Evolutionary conservation across 2,888 invertebrate genomes (phyloP), one percentile per base, ranked within the genome.

Genomic region (Chloromyia formosa): DNA sequence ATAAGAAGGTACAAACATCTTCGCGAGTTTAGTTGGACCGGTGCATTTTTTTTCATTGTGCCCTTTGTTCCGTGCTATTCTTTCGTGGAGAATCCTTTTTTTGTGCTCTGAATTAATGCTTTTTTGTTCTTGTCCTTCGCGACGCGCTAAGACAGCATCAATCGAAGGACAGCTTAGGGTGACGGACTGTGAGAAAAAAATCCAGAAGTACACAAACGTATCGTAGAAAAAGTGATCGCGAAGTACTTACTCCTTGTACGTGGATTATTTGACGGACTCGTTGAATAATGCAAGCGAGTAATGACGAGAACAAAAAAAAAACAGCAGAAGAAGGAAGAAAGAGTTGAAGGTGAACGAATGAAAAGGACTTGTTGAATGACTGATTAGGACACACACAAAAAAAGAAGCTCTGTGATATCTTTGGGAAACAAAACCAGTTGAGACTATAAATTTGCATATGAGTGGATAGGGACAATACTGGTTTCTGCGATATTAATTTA

Each of bases 101-200:
- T 71, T 71, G 22, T 71, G 40, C 23, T 56, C 71, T 56, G 71
- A 71, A 71, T 71, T 71, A 71, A 71, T 71, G 56, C 56, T 71
- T 71, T 35, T 71, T 71, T 71, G 71, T 71, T 71, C 71, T 71
- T 71, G 27, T 35, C 27, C 71, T 71, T 71, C 71, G 40, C 27
- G 42, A 40, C 58, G 56, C 58, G 42, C 18, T 22, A 20, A 71
- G 56, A 71, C 56, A 56, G 27, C 27, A 35, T 35, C 27, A 35
- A 35, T 71, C 54, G 71, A 71, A 71, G 71, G 71, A 71, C 71
- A 56, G 58, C 58, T 58, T 71, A 71, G 56, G 56, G 71, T 71
- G 71, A 71, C 71, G 71, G 71, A 71, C 71, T 71, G 71, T 71
- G 71, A 71, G 71, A 71, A 71, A 71, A 62, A 71, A 71, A 27